Percentiles rank a stretch among this genome's conserved stretches.
These are phyloP conservation scores for Hydrolagus colliei DNA, from an alignment of 2,797 vertebrate species.

Conservation along the genomic window DNA sequence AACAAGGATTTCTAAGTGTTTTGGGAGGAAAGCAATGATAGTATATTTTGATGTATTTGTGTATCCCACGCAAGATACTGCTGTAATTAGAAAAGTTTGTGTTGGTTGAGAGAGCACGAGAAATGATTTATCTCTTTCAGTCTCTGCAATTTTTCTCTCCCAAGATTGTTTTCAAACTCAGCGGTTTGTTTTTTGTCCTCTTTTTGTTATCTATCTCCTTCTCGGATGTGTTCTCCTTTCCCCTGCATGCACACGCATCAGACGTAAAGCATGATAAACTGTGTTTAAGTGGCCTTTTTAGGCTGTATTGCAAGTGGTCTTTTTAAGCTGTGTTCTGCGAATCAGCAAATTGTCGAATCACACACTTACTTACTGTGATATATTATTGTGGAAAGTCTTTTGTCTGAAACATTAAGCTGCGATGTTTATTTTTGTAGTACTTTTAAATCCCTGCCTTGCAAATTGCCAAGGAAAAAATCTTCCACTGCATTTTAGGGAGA, in stretches of 20 bases:
- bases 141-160: neutral
- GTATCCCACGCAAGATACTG: neutral
- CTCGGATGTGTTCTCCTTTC: neutral
- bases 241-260: neutral
- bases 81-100: neutral
- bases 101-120: neutral
- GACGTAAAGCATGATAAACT: neutral
- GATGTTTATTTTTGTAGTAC: neutral
- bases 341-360: neutral
- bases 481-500: constrained; percentile 3
- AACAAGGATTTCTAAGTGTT: neutral
- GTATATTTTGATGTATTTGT: neutral
- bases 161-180: neutral
- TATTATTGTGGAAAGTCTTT: constrained; percentile 2
- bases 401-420: neutral
- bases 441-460: neutral
- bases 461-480: neutral
- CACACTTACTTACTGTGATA: neutral
- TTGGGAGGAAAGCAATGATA: neutral
- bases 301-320: neutral
- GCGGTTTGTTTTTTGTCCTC: neutral
- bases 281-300: neutral
- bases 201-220: neutral
- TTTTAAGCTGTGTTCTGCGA: neutral
- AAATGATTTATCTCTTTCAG: neutral